Base-by-base conservation (phyloP, 2,888 invertebrate species). In the Frankliniella fusca region DNA sequence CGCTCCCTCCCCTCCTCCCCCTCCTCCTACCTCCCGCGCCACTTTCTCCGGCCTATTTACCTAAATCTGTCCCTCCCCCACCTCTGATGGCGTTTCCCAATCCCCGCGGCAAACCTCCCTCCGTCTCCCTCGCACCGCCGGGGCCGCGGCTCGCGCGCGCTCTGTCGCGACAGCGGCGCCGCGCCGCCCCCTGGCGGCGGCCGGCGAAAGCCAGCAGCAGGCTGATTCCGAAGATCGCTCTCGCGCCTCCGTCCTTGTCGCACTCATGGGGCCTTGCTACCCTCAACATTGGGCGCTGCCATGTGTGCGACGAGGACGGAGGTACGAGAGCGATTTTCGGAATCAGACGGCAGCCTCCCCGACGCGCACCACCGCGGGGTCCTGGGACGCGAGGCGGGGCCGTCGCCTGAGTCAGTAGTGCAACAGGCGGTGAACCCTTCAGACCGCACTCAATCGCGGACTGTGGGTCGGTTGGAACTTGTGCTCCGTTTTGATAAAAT, bases 1-100 rank as follows among this genome's bases (percentile, higher is more conserved):
- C 61, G 0, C 61, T 61, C 11, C 61, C 61, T n/a, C 61, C 11
- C 61, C 61, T n/a, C 61, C 10, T 15, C 61, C 61, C 15, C 61
- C 3, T 10, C 50, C 9, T 50, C 50, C 9, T 20, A 12, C 10
- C 65, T 65, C 9, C 70, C 54, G 54, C 23, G 7, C 70, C 70
- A 76, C 70, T 76, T 76, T 76, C 70, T 76, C 70, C 70, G 70
- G 23, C 70, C 70, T 76, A 76, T 76, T 76, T 76, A 76, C 70
- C 70, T 76, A 23, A 76, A 27, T 76, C 70, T 12, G 23, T 76
- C 70, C 70, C 70, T 23, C 70, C 70, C 70, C 54, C 54, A 8
- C 61, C 61, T 54, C 54, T 61, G 20, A 11, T n/a, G 61, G 20
- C 27, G 70, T 76, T 76, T 76, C 70, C 70, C 27, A 76, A 76